phyloP scores from a whole-genome alignment of 2,797 vertebrate genomes.

The Platyrinchus mystaceus region DNA sequence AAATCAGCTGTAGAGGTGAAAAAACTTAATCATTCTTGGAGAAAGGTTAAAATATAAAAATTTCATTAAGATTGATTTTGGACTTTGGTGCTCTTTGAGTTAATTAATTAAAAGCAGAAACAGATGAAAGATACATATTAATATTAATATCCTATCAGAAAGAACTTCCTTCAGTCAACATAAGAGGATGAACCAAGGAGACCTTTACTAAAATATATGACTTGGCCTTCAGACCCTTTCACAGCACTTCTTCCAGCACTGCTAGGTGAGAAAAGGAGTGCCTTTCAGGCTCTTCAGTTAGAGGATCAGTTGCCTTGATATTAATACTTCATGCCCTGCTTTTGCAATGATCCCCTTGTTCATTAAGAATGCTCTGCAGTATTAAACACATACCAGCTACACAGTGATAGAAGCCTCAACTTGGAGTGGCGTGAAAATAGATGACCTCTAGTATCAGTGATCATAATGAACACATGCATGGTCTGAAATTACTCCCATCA shows the following conservation, averaged over 20 bases:
- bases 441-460: neutral
- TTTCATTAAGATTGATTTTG: slow-evolving; percentile 56
- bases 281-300: neutral
- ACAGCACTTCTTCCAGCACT: neutral
- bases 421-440: neutral
- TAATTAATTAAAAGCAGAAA: slow-evolving; percentile 57
- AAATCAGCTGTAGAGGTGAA: neutral
- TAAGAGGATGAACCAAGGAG: neutral
- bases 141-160: slow-evolving; percentile 52
- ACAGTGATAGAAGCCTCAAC: neutral
- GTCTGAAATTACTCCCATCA: neutral
- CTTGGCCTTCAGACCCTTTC: slow-evolving; percentile 17
- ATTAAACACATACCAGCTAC: neutral
- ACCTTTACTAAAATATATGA: slow-evolving; percentile 10
- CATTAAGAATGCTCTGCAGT: neutral
- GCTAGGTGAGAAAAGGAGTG: neutral
- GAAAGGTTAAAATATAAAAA: slow-evolving; percentile 42
- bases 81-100: slow-evolving; percentile 37
- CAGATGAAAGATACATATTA: slow-evolving; percentile 40
- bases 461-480: neutral
- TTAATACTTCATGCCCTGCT: neutral
- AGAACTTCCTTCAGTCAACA: slow-evolving; percentile 3
- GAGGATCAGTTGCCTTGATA: neutral
- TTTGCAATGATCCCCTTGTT: neutral
- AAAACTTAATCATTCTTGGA: neutral